Conservation (phyloP, 2,113 vertebrate genomes). For the Holacanthus passer region DNA sequence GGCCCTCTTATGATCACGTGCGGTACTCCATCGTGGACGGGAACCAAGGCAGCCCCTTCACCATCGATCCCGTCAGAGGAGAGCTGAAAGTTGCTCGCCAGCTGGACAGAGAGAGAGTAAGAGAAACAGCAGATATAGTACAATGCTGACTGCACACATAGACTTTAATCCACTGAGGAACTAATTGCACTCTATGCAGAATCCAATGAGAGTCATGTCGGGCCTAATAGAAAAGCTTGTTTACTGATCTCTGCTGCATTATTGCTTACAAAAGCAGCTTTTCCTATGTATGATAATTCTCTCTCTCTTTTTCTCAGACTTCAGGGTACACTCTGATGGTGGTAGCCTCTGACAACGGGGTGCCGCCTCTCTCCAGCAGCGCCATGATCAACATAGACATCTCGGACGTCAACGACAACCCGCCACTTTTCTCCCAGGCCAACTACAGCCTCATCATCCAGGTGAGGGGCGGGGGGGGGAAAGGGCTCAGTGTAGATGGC, state of each 20-base stretch:
- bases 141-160: constrained; percentile 61
- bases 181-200: constrained; percentile 67
- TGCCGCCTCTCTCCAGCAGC: constrained; percentile 86
- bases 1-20: constrained; percentile 90
- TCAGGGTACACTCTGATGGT: constrained; percentile 95
- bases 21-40: constrained; percentile 92
- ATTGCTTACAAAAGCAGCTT: constrained; percentile 57
- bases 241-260: constrained; percentile 53
- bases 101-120: constrained; percentile 95
- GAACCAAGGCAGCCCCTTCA: constrained; percentile 94
- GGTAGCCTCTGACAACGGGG: constrained; percentile 91
- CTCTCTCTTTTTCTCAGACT: constrained; percentile 80
- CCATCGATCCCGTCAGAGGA: constrained; percentile 90
- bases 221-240: constrained; percentile 57
- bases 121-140: constrained; percentile 43
- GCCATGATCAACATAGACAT: constrained; percentile 95
- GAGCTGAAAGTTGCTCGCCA: constrained; percentile 93
- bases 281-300: constrained; percentile 30
- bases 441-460: constrained; percentile 97
- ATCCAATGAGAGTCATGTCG: constrained; percentile 66
- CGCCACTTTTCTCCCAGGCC: constrained; percentile 92
- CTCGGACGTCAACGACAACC: constrained; percentile 97
- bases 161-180: constrained; percentile 58
- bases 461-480: constrained; percentile 78
- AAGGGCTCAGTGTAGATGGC: background rate